Evolutionary conservation across 1,140 invertebrate genomes (phyloP).

Genomic region (Drosophila eugracilis): DNA sequence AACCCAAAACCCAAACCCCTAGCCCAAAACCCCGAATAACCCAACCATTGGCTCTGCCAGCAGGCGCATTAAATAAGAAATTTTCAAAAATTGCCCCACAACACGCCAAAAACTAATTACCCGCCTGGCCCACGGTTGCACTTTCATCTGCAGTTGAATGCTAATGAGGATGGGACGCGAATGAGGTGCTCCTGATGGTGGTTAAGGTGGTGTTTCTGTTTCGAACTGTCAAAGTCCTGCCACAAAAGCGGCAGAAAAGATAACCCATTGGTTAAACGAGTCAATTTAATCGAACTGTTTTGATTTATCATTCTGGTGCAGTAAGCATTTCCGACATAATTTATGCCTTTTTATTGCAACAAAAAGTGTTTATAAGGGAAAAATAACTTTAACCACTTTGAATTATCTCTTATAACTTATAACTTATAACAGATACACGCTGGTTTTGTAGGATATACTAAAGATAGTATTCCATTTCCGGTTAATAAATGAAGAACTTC

Average conservation of each 20-base stretch:
- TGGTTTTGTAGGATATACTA: too few relatives aligned
- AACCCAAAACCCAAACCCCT: neutral
- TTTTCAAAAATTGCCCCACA: slow-evolving; percentile 69
- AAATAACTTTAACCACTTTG: too few relatives aligned
- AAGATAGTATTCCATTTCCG: too few relatives aligned
- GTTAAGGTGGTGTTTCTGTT: neutral
- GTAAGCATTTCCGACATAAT: neutral
- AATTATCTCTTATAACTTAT: too few relatives aligned
- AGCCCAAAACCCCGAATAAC: neutral
- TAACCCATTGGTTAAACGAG: neutral
- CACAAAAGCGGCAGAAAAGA: slow-evolving; percentile 5
- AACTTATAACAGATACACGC: too few relatives aligned
- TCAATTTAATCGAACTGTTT: neutral
- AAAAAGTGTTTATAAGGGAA: too few relatives aligned
- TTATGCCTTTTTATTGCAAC: neutral
- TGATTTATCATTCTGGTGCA: slow-evolving; percentile 12
- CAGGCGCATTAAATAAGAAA: slow-evolving; percentile 78
- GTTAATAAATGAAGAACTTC: slow-evolving; percentile 1
- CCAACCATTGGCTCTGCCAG: neutral
- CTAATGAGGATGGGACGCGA: slow-evolving; percentile 34
- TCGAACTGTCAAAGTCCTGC: slow-evolving; percentile 10
- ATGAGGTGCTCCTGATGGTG: neutral
- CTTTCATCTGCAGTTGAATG: slow-evolving; percentile 50
- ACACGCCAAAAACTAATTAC: slow-evolving; percentile 80
- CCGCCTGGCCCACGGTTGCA: slow-evolving; percentile 44